Evolutionary conservation across 2,797 vertebrate genomes (phyloP).

Genomic region (Yasuhikotakia modesta): DNA sequence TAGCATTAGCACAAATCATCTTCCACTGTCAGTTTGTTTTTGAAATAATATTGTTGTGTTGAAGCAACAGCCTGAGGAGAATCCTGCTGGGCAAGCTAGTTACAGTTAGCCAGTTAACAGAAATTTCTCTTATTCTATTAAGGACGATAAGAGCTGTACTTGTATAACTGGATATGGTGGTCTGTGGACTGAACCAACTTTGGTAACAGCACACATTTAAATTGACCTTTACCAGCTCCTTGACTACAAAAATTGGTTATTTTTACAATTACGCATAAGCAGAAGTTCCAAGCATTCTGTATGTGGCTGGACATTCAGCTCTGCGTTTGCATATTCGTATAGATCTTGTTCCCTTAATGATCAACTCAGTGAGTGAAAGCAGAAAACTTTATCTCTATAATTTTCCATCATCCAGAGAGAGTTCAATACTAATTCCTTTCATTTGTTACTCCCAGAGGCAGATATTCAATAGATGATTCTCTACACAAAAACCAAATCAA

Average conservation of each 20-base stretch:
- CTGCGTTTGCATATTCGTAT: neutral
- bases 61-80: neutral
- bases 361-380: constrained; percentile 8
- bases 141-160: neutral
- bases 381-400: constrained; percentile 16
- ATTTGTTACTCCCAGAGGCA: constrained; percentile 32
- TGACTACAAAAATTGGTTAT: neutral
- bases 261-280: neutral
- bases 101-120: neutral
- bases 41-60: neutral
- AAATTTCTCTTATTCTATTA: neutral
- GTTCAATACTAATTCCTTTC: constrained; percentile 16
- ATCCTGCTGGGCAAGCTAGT: neutral
- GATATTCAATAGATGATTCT: constrained; percentile 24
- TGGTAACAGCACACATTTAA: neutral
- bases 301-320: neutral
- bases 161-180: neutral
- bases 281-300: neutral
- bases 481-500: constrained; percentile 1
- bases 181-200: neutral
- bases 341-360: neutral
- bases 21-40: too few relatives aligned
- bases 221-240: neutral
- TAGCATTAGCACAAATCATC: too few relatives aligned
- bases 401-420: constrained; percentile 21